These are phyloP conservation scores for Harpagoxenus sublaevis DNA, from an alignment of 2,888 invertebrate genomes.

Conservation along the genomic window DNA sequence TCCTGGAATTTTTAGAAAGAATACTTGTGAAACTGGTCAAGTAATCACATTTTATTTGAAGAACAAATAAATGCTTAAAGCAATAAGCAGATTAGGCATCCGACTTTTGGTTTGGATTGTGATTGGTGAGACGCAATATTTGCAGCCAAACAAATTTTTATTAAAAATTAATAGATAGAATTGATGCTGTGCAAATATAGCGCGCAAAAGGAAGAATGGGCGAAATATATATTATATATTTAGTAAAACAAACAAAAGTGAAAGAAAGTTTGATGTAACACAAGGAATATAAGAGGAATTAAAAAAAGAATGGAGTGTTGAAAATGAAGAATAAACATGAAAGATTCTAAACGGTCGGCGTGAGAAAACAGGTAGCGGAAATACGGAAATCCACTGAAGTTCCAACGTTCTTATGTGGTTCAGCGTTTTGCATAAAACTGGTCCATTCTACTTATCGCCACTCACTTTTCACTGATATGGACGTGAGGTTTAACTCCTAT, in stretches of 20 bases:
- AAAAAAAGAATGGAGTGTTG: not conserved
- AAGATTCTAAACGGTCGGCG: not conserved
- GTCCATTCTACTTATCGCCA: constrained; percentile 11
- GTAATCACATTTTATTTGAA: not conserved
- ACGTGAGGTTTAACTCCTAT: constrained; percentile 92
- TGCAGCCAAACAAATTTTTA: not conserved
- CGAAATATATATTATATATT: not conserved
- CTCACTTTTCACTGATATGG: constrained; percentile 91
- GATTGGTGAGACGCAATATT: not conserved
- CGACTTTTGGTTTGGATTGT: not conserved
- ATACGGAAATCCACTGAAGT: not conserved
- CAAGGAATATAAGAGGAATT: not conserved
- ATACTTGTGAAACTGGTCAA: not conserved
- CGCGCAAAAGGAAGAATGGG: not conserved
- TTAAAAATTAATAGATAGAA: not conserved
- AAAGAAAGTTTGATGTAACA: not conserved
- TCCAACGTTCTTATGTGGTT: not conserved
- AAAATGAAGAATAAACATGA: not conserved
- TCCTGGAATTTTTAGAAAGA: constrained; percentile 69
- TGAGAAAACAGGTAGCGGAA: not conserved
- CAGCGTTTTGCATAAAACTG: not conserved
- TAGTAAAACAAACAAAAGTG: not conserved
- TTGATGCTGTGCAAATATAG: not conserved
- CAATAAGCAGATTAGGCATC: not conserved
- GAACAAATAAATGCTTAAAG: constrained; percentile 3